Conservation (phyloP, 2,888 invertebrate genomes). For the Ophion obscuratus region DNA sequence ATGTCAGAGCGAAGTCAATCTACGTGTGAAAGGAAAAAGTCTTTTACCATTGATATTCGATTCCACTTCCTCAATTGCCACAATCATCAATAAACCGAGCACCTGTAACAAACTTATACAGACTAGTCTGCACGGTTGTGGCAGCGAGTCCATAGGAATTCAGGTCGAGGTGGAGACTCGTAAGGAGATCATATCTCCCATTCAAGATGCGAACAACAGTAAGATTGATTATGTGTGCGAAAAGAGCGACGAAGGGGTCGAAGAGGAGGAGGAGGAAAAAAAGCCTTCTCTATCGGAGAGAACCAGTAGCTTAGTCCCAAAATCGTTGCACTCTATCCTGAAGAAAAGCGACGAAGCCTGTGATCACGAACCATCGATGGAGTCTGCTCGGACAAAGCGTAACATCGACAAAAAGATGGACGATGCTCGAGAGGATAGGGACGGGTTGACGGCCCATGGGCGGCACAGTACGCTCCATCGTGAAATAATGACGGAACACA, state of each 20-base stretch:
- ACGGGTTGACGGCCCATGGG: conserved; percentile 68
- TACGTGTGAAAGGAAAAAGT: conserved; percentile 75
- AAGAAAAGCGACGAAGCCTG: conserved; percentile 74
- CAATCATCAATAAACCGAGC: conserved; percentile 80
- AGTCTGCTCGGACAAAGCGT: conserved; percentile 23
- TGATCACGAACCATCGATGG: too few relatives aligned
- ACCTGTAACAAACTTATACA: conserved; percentile 81
- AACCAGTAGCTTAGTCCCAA: conserved; percentile 75
- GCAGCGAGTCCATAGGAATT: conserved; percentile 80
- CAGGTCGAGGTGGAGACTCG: conserved; percentile 76
- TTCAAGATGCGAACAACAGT: background rate
- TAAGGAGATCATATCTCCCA: conserved; percentile 11
- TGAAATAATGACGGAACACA: conserved; percentile 77
- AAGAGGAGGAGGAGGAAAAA: conserved; percentile 74
- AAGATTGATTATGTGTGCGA: background rate
- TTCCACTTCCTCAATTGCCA: conserved; percentile 83
- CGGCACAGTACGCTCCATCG: conserved; percentile 73
- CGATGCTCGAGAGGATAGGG: background rate
- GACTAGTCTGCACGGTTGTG: conserved; percentile 75
- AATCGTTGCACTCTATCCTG: conserved; percentile 75
- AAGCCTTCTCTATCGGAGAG: conserved; percentile 79
- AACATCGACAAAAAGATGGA: conserved; percentile 18
- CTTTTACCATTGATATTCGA: conserved; percentile 77
- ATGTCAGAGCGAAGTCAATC: conserved; percentile 81
- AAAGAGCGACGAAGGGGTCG: background rate